Conservation (phyloP, 2,888 invertebrate genomes). For the Hirudinaria manillensis region DNA sequence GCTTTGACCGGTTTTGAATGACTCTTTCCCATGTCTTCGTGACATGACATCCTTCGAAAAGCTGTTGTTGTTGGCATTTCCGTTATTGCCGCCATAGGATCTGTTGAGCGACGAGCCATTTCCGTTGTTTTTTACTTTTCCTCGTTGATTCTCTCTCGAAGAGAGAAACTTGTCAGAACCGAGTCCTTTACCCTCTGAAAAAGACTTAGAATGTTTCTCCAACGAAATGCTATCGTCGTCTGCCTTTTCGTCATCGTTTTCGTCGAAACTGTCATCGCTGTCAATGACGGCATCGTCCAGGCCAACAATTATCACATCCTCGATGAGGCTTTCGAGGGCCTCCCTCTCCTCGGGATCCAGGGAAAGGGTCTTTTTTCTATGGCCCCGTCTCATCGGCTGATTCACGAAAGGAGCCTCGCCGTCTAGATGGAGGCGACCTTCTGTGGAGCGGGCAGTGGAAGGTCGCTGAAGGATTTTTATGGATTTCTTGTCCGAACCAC, state of each 20-base stretch:
- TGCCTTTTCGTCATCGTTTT: slow-evolving; percentile 21
- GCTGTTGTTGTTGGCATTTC: slow-evolving; percentile 6
- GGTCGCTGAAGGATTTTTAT: slow-evolving; percentile 26
- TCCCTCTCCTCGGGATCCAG: slow-evolving; percentile 41
- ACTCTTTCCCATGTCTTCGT: slow-evolving; percentile 20
- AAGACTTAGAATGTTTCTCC: neutral
- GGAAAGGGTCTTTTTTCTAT: slow-evolving; percentile 39
- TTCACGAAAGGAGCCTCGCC: neutral
- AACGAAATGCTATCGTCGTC: neutral
- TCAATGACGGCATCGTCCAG: slow-evolving; percentile 38
- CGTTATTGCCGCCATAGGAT: slow-evolving; percentile 12
- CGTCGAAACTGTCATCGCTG: slow-evolving; percentile 33
- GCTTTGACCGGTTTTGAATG: neutral
- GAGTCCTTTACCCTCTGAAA: neutral
- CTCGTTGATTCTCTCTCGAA: neutral
- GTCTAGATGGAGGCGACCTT: slow-evolving; percentile 22
- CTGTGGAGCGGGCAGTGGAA: slow-evolving; percentile 21
- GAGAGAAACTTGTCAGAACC: slow-evolving; percentile 5
- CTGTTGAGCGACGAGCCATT: neutral
- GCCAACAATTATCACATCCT: slow-evolving; percentile 41
- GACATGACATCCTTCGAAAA: neutral
- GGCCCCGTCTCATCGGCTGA: slow-evolving; percentile 22
- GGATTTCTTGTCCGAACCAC: slow-evolving; percentile 21
- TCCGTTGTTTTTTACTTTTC: slow-evolving; percentile 2
- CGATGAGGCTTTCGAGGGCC: slow-evolving; percentile 41